Percentiles rank a stretch among this genome's conserved stretches.
phyloP scores from a whole-genome alignment of 2,113 vertebrate species.

The Tor tambroides region DNA sequence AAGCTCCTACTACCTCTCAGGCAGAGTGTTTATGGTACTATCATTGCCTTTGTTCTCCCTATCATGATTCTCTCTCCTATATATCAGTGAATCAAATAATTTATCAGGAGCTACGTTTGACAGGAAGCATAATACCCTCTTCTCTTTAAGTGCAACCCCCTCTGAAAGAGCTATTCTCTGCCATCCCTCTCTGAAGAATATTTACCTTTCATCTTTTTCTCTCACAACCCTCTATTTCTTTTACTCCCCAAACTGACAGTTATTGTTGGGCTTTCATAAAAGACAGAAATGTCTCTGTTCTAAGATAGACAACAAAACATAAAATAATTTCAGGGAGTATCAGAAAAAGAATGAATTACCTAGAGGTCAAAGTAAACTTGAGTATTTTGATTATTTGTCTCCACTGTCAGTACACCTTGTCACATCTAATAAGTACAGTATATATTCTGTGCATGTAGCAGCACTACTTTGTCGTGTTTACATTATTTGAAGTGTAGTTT shows the following conservation, averaged over 20 bases:
- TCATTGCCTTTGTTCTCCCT: neutral
- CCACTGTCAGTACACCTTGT: neutral
- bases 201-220: slow-evolving; percentile 54
- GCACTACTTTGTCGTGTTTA: neutral
- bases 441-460: neutral
- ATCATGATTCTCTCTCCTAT: neutral
- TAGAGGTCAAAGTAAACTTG: slow-evolving; percentile 22
- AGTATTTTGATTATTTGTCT: neutral
- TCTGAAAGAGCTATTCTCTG: slow-evolving; percentile 3
- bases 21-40: slow-evolving; percentile 15
- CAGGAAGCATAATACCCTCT: slow-evolving; percentile 39
- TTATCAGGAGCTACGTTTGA: slow-evolving; percentile 46
- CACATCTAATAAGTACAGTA: neutral
- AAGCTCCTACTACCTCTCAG: neutral
- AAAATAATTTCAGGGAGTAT: slow-evolving; percentile 66
- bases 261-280: slow-evolving; percentile 50
- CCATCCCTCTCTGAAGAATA: slow-evolving; percentile 30
- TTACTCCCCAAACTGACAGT: slow-evolving; percentile 43
- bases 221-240: slow-evolving; percentile 41
- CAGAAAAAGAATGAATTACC: slow-evolving; percentile 59
- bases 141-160: slow-evolving; percentile 35
- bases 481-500: neutral
- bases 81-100: slow-evolving; percentile 51
- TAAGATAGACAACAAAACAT: slow-evolving; percentile 56
- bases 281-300: slow-evolving; percentile 34